These are phyloP conservation scores for Acridotheres tristis DNA, from an alignment of 2,797 vertebrate genomes.

Conservation along the genomic window DNA sequence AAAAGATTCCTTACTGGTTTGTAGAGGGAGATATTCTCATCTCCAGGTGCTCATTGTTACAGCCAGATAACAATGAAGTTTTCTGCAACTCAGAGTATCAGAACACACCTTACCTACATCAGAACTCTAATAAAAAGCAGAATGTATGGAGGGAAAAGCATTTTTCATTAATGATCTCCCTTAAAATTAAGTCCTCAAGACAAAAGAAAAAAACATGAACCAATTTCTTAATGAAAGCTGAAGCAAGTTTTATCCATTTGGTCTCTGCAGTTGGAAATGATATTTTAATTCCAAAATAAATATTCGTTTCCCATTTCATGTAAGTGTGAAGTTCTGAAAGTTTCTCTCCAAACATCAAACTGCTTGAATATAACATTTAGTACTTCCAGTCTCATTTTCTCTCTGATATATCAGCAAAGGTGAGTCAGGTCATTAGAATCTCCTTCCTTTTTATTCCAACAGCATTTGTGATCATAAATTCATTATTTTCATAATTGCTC, in stretches of 20 bases:
- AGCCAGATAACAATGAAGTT: neutral
- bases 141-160: rapidly evolving
- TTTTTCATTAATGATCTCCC: neutral
- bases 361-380: neutral
- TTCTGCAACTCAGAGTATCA: neutral
- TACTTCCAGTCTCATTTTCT: neutral
- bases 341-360: neutral
- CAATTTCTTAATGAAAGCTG: neutral
- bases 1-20: neutral
- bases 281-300: neutral
- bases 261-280: neutral
- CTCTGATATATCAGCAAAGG: neutral
- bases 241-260: neutral
- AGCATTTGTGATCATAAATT: slow-evolving; percentile 38
- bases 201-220: neutral
- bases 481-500: slow-evolving; percentile 48
- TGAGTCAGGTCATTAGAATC: neutral
- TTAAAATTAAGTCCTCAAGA: neutral
- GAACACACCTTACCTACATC: neutral
- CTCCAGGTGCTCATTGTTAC: neutral
- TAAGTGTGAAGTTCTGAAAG: neutral
- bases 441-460: neutral
- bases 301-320: neutral
- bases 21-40: neutral
- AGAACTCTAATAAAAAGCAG: neutral